These are phyloP conservation scores for Drosophila maculinotata DNA, from an alignment of 2,888 invertebrate genomes.

Conservation along the genomic window DNA sequence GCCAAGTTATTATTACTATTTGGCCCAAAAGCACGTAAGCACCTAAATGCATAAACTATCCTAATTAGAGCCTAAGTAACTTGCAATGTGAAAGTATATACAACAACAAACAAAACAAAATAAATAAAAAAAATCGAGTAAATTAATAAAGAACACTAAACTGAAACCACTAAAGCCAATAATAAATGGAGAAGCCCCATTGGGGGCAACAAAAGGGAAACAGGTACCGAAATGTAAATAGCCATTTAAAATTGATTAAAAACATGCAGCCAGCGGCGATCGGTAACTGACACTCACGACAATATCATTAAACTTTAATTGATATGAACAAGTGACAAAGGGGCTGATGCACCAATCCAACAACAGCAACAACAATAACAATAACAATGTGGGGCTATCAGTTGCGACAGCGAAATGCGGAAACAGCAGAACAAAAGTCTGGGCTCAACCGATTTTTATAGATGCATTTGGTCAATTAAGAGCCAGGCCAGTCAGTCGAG, in stretches of 20 bases:
- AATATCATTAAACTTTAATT: constrained; percentile 78
- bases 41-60: constrained; percentile 66
- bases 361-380: constrained; percentile 22
- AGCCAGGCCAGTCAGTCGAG: constrained; percentile 17
- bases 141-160: constrained; percentile 52
- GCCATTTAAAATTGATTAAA: constrained; percentile 78
- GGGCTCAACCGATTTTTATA: constrained; percentile 39
- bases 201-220: constrained; percentile 32
- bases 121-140: constrained; percentile 40
- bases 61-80: constrained; percentile 68
- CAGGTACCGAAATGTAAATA: constrained; percentile 69
- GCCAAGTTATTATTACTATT: constrained; percentile 28
- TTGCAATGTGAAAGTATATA: constrained; percentile 51
- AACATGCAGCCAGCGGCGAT: constrained; percentile 60
- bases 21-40: constrained; percentile 46
- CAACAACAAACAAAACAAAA: constrained; percentile 15
- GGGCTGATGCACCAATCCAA: constrained; percentile 37
- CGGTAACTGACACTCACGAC: constrained; percentile 42
- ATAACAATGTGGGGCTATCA: constrained; percentile 35
- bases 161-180: constrained; percentile 16
- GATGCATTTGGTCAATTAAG: constrained; percentile 76
- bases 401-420: constrained; percentile 68
- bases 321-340: constrained; percentile 77
- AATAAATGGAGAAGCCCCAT: constrained; percentile 25
- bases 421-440: constrained; percentile 42